A percentile compares a stretch with the other conserved stretches of the same genome.
These are phyloP conservation scores for Lanistes nyassanus DNA, from an alignment of 1,140 invertebrate species.

Conservation along the genomic window DNA sequence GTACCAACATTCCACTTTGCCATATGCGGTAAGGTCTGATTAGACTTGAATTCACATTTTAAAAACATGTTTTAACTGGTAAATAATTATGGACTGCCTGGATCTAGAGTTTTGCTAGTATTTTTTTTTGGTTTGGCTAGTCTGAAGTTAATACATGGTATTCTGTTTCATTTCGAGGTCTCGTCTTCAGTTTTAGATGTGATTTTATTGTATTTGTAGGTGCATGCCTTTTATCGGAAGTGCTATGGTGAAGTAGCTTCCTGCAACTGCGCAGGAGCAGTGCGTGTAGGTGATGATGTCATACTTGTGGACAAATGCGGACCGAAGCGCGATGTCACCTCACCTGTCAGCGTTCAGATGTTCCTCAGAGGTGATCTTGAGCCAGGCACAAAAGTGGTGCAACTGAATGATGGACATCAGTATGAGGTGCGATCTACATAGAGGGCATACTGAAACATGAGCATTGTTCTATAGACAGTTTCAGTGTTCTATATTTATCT, in stretches of 20 bases:
- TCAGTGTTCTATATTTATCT: too few species aligned
- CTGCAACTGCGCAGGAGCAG: slow-evolving; percentile 58
- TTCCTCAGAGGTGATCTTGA: slow-evolving; percentile 46
- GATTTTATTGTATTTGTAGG: slow-evolving; percentile 30
- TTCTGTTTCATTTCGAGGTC: too few species aligned
- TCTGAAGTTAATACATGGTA: too few species aligned
- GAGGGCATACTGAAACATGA: too few species aligned
- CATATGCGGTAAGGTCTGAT: slow-evolving; percentile 39
- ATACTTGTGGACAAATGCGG: slow-evolving; percentile 56
- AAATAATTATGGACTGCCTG: too few species aligned
- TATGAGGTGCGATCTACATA: slow-evolving; percentile 32
- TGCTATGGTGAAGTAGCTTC: slow-evolving; percentile 33
- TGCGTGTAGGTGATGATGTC: slow-evolving; percentile 48
- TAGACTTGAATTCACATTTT: too few species aligned
- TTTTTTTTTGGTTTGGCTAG: too few species aligned
- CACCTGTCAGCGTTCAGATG: slow-evolving; percentile 31
- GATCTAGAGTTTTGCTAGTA: too few species aligned
- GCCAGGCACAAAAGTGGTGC: slow-evolving; percentile 33
- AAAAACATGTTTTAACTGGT: too few species aligned
- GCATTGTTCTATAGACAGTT: too few species aligned
- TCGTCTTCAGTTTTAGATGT: too few species aligned
- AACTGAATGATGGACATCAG: slow-evolving; percentile 36
- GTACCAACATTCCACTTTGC: slow-evolving; percentile 45
- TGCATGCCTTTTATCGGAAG: slow-evolving; percentile 45
- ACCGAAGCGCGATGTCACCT: slow-evolving; percentile 4